Base-by-base conservation (phyloP, 2,113 vertebrate genomes). In the Myrmecobius fasciatus region DNA sequence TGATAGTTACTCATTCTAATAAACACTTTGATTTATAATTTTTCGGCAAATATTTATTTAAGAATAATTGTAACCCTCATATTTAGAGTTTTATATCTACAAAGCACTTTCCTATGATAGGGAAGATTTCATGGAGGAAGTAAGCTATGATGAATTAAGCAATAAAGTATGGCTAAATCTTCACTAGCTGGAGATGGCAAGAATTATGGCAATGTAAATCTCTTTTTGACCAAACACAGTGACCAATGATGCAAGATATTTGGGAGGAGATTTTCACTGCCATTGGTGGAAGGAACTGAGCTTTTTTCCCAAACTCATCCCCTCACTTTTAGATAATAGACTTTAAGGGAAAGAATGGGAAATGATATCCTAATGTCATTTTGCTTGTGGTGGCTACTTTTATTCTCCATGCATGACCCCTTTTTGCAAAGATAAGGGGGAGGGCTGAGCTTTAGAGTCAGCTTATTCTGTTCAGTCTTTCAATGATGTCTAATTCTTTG, bases 81-180 rank as follows among this genome's bases (percentile, higher is more conserved):
- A 67, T 17, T 60, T 28, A 60, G 56, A 60, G 56, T 12, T 90
- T 95, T 51, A 51, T 36, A 26, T 83, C 25, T 89, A 49, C 88
- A 92, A 96, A 89, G 67, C 28, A 91, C 48, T 89, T 89, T 92
- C 20, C 46, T 3, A 93, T 92, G 67, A 94, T 90, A 93, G 53
- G 89, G 89, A 95, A 92, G 31, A n/a, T n/a, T 24, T 43, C 67
- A 83, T 43, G 67, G 17, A 83, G n/a, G 20, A n/a, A 75, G 31
- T 75, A 11, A 36, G 14, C 24, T 83, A 83, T 22, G 17, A 83
- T 22, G 17, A 75, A 83, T 83, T 43, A 83, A 8, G n/a, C 36
- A 20, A 43, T 83, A 43, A 43, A 43, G n/a, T 20, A 43, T 83
- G 20, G 20, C 0, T 83, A 43, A 75, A 12, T 24, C 6, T 83